A percentile compares a stretch with the other conserved stretches of the same genome.
Conservation (phyloP, 2,113 vertebrate genomes). For the Cathartes aura region DNA sequence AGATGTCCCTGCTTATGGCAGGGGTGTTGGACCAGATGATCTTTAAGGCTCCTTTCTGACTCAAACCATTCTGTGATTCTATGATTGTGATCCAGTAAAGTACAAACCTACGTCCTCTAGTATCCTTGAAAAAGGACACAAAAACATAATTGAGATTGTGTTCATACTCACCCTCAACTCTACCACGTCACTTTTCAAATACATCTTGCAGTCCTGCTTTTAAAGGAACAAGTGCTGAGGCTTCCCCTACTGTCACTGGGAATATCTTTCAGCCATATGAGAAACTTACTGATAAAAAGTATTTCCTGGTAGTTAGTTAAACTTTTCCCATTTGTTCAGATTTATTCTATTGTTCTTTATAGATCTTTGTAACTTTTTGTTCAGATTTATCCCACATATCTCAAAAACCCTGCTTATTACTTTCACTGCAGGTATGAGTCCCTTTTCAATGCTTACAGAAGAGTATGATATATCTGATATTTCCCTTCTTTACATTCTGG, state of each 20-base stretch:
- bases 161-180: neutral
- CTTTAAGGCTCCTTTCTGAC: neutral
- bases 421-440: neutral
- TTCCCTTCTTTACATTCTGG: neutral
- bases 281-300: neutral
- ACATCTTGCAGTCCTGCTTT: neutral
- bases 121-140: neutral
- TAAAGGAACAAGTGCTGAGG: neutral
- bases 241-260: neutral
- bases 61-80: neutral
- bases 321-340: neutral
- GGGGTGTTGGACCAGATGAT: neutral
- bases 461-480: neutral
- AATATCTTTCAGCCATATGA: neutral
- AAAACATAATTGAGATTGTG: neutral
- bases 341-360: neutral
- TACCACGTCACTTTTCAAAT: neutral
- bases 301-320: neutral
- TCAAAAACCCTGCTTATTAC: neutral
- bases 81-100: neutral
- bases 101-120: neutral
- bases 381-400: neutral
- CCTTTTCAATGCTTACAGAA: neutral
- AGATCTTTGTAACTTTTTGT: neutral
- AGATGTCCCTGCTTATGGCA: neutral